A percentile compares a stretch with the other conserved stretches of the same genome.
Evolutionary conservation across 2,113 vertebrate genomes (phyloP).

Genomic region (Prunella fulvescens): DNA sequence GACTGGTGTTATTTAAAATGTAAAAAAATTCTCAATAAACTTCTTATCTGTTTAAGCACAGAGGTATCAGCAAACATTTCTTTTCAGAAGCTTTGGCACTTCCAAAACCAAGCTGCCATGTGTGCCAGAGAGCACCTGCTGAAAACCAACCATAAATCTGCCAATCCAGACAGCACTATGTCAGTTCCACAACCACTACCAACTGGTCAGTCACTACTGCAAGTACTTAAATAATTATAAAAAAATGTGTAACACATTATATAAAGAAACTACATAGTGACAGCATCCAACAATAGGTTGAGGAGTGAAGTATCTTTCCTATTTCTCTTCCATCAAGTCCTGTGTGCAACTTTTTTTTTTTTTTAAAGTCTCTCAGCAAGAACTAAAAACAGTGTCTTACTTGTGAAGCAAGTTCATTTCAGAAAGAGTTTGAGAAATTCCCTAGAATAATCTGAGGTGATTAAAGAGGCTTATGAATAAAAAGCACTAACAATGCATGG

Average conservation of each 20-base stretch:
- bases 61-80: not conserved
- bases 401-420: not conserved
- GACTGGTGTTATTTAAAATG: not conserved
- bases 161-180: not conserved
- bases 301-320: not conserved
- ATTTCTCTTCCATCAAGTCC: not conserved
- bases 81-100: not conserved
- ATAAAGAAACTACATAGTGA: not conserved
- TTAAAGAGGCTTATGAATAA: conserved; percentile 1
- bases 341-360: not conserved
- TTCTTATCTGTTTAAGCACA: not conserved
- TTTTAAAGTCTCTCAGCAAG: not conserved
- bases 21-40: not conserved
- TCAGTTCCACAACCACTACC: not conserved
- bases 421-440: not conserved
- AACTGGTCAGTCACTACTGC: not conserved
- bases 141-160: not conserved
- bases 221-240: not conserved
- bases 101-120: not conserved
- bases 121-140: not conserved
- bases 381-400: not conserved
- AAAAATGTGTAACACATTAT: not conserved
- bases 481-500: not conserved
- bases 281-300: not conserved
- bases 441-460: not conserved